phyloP scores from a whole-genome alignment of 2,113 vertebrate genomes.

The Campylorhamphus procurvoides region DNA sequence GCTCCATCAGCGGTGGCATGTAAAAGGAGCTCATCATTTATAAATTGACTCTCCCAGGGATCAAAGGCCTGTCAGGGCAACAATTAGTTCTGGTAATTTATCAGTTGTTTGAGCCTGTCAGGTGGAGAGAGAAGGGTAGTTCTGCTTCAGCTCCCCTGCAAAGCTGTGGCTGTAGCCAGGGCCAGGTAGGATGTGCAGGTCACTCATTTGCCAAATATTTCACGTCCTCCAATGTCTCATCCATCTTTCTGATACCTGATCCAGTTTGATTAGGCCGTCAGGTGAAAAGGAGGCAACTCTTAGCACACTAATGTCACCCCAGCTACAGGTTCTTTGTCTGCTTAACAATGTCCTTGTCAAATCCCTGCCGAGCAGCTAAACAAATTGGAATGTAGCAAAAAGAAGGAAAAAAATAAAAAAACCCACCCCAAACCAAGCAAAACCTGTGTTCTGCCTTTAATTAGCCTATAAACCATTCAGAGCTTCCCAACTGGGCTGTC shows the following conservation, averaged over 20 bases:
- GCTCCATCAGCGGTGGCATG: neutral
- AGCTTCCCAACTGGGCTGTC: neutral
- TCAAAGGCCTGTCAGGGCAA: conserved; percentile 30
- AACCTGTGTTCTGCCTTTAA: neutral
- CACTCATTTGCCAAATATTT: neutral
- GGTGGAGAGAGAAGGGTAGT: conserved; percentile 16
- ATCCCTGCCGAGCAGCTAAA: neutral
- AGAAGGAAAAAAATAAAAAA: neutral
- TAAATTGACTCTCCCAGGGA: conserved; percentile 10
- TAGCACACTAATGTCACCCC: neutral
- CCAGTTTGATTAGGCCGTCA: neutral
- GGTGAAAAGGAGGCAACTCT: conserved; percentile 17
- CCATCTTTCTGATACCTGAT: neutral
- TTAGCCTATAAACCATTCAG: neutral
- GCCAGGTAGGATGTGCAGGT: neutral
- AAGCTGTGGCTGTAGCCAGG: neutral
- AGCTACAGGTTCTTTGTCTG: neutral
- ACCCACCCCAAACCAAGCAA: neutral
- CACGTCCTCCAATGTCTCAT: neutral
- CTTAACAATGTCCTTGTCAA: neutral
- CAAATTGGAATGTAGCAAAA: neutral
- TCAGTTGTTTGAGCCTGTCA: conserved; percentile 51
- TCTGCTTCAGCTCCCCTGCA: conserved; percentile 40
- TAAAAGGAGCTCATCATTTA: conserved; percentile 28
- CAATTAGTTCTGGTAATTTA: conserved; percentile 34